These are phyloP conservation scores for Stenolophus ochropezus DNA, from an alignment of 2,888 invertebrate species.

Conservation along the genomic window DNA sequence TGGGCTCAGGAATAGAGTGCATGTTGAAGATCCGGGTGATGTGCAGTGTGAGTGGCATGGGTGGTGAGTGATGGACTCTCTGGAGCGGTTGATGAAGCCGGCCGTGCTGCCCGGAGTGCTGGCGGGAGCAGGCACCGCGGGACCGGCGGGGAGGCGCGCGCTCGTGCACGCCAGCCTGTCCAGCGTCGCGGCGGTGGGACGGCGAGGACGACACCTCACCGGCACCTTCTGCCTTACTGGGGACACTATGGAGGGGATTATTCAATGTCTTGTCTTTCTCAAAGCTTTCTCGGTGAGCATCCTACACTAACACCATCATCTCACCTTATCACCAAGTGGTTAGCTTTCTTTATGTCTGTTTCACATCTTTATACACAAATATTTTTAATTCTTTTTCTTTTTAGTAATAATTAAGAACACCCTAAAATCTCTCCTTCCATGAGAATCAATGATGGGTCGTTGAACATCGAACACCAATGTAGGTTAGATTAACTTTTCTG, in stretches of 20 bases:
- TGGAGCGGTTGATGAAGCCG: constrained; percentile 87
- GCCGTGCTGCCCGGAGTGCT: constrained; percentile 77
- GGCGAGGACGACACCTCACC: constrained; percentile 88
- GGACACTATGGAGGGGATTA: constrained; percentile 95
- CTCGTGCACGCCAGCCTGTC: constrained; percentile 86
- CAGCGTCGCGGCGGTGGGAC: constrained; percentile 81
- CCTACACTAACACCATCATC: neutral
- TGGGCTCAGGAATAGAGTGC: neutral
- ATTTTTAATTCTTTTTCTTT: no score
- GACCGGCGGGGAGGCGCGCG: constrained; percentile 79
- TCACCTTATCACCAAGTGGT: neutral
- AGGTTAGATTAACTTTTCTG: no score
- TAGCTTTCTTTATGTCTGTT: no score
- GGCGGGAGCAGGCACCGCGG: constrained; percentile 74
- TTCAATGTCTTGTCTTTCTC: constrained; percentile 93
- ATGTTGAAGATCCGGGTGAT: neutral
- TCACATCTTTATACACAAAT: no score
- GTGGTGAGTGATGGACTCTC: constrained; percentile 81
- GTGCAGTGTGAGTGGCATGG: constrained; percentile 31
- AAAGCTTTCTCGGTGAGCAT: constrained; percentile 93
- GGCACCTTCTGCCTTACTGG: constrained; percentile 93
- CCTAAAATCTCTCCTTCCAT: no score
- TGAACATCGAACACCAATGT: no score
- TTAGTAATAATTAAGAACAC: no score
- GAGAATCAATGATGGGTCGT: no score